Evolutionary conservation across 2,797 vertebrate species (phyloP).

Genomic region (Coilia nasus): DNA sequence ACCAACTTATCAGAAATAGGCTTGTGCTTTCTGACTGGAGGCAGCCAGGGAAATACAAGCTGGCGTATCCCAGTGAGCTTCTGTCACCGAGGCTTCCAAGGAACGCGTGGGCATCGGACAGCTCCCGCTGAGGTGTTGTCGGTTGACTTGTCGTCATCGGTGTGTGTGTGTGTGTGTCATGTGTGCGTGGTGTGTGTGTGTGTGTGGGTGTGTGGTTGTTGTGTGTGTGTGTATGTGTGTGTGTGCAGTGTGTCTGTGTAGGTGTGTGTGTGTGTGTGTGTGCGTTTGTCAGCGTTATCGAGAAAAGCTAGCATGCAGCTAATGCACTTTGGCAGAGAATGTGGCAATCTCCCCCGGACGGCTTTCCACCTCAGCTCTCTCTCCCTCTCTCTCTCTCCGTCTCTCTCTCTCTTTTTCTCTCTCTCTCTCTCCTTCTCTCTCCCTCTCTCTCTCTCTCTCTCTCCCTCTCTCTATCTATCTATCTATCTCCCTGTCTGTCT

Average conservation of each 20-base stretch:
- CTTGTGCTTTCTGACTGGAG: neutral
- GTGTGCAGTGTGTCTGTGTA: neutral
- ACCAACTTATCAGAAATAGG: neutral
- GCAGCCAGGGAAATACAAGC: neutral
- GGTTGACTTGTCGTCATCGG: too few relatives aligned
- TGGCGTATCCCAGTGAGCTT: neutral
- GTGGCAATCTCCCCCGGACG: neutral
- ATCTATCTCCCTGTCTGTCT: too few relatives aligned
- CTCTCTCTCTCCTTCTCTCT: too few relatives aligned
- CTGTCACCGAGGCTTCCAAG: neutral
- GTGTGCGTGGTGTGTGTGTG: slow-evolving; percentile 3
- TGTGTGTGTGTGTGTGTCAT: neutral
- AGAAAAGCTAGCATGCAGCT: slow-evolving; percentile 71
- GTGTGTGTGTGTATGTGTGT: neutral
- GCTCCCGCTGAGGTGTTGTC: neutral
- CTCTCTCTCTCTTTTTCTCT: too few relatives aligned
- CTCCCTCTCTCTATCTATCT: too few relatives aligned
- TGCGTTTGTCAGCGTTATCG: neutral
- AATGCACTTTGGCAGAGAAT: slow-evolving; percentile 73
- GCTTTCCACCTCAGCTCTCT: neutral
- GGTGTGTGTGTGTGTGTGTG: neutral
- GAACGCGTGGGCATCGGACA: neutral
- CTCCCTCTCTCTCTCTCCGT: neutral
- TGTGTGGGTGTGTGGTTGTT: slow-evolving; percentile 18
- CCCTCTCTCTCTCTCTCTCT: too few relatives aligned